Evolutionary conservation across 2,888 invertebrate species (phyloP).

Genomic region (Tuberolachnus salignus): DNA sequence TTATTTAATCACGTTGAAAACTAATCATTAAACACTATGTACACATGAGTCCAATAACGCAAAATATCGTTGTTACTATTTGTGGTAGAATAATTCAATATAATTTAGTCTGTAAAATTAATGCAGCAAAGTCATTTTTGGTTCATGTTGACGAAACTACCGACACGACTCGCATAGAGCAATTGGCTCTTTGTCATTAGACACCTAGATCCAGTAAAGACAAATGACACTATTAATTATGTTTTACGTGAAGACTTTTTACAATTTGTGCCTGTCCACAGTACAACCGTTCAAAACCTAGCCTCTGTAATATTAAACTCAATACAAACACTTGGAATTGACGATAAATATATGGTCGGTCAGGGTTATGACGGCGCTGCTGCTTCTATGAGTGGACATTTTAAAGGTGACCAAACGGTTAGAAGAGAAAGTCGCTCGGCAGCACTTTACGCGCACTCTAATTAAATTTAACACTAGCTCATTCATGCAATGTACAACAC

Average conservation of each 20-base stretch:
- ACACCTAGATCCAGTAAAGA: too few relatives aligned
- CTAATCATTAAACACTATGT: not conserved
- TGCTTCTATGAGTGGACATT: slow-evolving; percentile 20
- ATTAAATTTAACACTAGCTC: slow-evolving; percentile 10
- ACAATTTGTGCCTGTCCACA: not conserved
- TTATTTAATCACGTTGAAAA: slow-evolving; percentile 2
- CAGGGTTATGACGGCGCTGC: slow-evolving; percentile 7
- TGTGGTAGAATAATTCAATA: slow-evolving; percentile 17
- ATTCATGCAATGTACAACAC: slow-evolving; percentile 10
- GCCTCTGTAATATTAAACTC: not conserved
- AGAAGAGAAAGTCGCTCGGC: slow-evolving; percentile 4
- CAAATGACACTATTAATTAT: not conserved
- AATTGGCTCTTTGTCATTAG: not conserved
- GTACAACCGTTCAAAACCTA: not conserved
- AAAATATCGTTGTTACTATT: slow-evolving; percentile 15
- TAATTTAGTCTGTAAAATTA: slow-evolving; percentile 6
- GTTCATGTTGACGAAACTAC: not conserved
- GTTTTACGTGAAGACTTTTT: slow-evolving; percentile 1
- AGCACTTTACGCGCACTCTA: slow-evolving; percentile 27
- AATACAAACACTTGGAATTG: not conserved
- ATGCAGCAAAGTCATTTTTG: slow-evolving; percentile 2
- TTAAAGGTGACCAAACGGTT: slow-evolving; percentile 18
- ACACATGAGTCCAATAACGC: slow-evolving; percentile 4
- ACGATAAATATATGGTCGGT: not conserved
- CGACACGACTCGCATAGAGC: not conserved